These are phyloP conservation scores for Sclerodermus sp. DNA, from an alignment of 2,888 invertebrate genomes.

Conservation along the genomic window DNA sequence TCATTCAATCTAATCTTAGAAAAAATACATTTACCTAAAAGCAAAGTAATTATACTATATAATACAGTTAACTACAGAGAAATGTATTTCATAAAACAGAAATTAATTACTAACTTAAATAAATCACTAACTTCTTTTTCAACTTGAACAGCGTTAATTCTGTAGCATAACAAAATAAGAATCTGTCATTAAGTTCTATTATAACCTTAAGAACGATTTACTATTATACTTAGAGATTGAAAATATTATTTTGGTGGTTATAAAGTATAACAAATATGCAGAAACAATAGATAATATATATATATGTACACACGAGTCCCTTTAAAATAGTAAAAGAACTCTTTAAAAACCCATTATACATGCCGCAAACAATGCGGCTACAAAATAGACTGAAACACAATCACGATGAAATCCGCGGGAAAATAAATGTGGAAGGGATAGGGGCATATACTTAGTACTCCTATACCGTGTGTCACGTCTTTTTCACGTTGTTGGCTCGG, in stretches of 20 bases:
- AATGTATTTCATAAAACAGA: not conserved
- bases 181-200: slow-evolving; percentile 22
- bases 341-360: slow-evolving; percentile 8
- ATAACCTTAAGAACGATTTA: slow-evolving; percentile 25
- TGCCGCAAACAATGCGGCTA: slow-evolving; percentile 5
- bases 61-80: too few relatives aligned
- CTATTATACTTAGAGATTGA: not conserved
- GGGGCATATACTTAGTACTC: too few relatives aligned
- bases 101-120: not conserved
- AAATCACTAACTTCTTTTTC: not conserved
- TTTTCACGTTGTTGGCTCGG: too few relatives aligned
- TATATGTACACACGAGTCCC: not conserved
- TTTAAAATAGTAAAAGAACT: slow-evolving; percentile 2
- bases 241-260: not conserved
- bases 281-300: not conserved
- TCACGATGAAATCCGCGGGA: slow-evolving; percentile 40
- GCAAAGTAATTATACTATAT: not conserved
- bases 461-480: too few relatives aligned
- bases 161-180: not conserved
- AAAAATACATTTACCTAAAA: slow-evolving; percentile 4
- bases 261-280: not conserved
- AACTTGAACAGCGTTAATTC: not conserved
- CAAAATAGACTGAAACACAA: slow-evolving; percentile 7
- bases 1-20: slow-evolving; percentile 7
- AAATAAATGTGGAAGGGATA: slow-evolving; percentile 10